These are phyloP conservation scores for Cinclus cinclus DNA, from an alignment of 2,113 vertebrate species.

Conservation along the genomic window DNA sequence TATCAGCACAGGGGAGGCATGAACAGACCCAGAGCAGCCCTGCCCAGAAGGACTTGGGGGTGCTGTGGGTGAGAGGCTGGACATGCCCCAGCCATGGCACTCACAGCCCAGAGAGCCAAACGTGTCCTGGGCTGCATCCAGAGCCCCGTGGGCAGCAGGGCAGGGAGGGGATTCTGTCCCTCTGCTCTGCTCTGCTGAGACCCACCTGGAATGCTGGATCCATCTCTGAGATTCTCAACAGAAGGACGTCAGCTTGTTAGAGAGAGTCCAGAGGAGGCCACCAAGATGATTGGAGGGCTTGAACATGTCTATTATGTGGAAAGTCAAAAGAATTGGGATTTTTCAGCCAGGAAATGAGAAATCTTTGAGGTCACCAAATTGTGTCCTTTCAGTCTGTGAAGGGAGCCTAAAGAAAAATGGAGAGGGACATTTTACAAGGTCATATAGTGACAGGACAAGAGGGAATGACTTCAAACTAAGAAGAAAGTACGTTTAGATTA, in stretches of 20 bases:
- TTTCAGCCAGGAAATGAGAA: background rate
- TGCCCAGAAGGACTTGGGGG: background rate
- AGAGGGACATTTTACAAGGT: background rate
- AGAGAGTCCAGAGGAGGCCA: background rate
- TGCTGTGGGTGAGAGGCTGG: background rate
- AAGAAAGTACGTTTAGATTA: background rate
- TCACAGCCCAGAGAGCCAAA: background rate
- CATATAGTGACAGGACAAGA: background rate
- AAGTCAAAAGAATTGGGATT: background rate
- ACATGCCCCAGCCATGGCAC: background rate
- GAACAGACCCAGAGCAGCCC: accelerated
- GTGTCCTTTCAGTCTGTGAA: background rate
- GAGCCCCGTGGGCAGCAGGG: accelerated
- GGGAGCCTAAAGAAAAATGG: background rate
- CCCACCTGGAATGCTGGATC: accelerated
- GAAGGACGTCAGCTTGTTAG: background rate
- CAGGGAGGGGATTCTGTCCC: background rate
- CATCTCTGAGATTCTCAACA: background rate
- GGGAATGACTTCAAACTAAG: background rate
- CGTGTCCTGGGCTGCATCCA: background rate
- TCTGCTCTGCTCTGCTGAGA: accelerated
- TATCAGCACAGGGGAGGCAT: background rate
- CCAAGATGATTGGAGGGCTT: background rate
- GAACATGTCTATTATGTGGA: background rate
- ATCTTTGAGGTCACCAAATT: background rate